Percentiles rank a stretch among this genome's conserved stretches.
phyloP scores from a whole-genome alignment of 2,888 invertebrate genomes.

The Drosophila nr. perissopoda region DNA sequence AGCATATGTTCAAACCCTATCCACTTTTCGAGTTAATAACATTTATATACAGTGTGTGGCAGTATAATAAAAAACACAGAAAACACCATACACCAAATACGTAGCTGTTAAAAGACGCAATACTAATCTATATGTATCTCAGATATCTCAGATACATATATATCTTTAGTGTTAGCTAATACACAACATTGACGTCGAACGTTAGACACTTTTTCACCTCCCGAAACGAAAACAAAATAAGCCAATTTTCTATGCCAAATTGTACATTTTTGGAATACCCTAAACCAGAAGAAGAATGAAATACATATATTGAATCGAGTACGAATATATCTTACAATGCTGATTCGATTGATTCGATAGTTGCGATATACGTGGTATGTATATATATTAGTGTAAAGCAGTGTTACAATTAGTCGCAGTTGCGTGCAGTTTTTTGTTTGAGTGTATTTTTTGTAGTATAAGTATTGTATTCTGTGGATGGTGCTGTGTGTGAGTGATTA shows the following conservation, averaged over 20 bases:
- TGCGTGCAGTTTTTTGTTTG: conserved; percentile 47
- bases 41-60: conserved; percentile 60
- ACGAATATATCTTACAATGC: conserved; percentile 1
- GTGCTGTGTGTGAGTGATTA: conserved; percentile 24
- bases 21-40: conserved; percentile 45
- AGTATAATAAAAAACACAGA: conserved; percentile 64
- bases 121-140: conserved; percentile 15
- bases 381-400: conserved; percentile 42
- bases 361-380: conserved; percentile 4
- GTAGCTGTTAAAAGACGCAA: conserved; percentile 43
- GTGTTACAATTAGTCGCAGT: conserved; percentile 60
- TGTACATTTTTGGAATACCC: conserved; percentile 14
- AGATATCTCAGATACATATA: conserved; percentile 1
- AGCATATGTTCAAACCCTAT: conserved; percentile 1
- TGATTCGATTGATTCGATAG: conserved; percentile 7
- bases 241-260: neutral
- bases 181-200: conserved; percentile 39
- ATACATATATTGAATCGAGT: neutral
- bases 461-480: neutral
- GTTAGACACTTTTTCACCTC: conserved; percentile 14
- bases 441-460: conserved; percentile 16
- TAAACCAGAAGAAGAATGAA: conserved; percentile 10
- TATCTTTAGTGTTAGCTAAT: conserved; percentile 14
- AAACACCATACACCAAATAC: conserved; percentile 45
- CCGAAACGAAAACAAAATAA: neutral